Evolutionary conservation across 2,797 vertebrate species (phyloP).

Genomic region (Poliocrania exsul): DNA sequence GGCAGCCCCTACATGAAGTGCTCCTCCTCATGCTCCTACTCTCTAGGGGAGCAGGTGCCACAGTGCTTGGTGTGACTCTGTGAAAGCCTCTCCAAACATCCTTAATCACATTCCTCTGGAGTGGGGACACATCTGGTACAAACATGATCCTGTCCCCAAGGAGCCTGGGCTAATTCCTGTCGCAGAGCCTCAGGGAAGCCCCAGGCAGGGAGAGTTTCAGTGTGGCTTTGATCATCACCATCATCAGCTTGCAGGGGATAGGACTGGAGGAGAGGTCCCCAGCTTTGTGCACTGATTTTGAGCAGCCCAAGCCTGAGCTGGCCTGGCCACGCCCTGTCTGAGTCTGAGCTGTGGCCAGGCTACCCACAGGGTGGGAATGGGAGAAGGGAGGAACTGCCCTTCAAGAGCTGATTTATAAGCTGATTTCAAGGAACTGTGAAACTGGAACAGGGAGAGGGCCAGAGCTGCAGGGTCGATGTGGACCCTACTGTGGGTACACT

Average conservation of each 20-base stretch:
- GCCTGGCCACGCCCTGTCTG: not conserved
- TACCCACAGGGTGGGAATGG: not conserved
- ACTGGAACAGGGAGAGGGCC: not conserved
- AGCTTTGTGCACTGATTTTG: not conserved
- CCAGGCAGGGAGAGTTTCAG: accelerated
- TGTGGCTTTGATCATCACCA: not conserved
- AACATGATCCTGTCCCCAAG: slow-evolving; percentile 47
- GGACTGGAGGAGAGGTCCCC: not conserved
- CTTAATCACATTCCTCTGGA: slow-evolving; percentile 65
- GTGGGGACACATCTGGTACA: slow-evolving; percentile 63
- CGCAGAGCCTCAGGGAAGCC: not conserved
- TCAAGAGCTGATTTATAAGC: not conserved
- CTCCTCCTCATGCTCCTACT: not conserved
- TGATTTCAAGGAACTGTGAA: not conserved
- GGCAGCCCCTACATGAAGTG: not conserved
- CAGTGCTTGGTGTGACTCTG: not conserved
- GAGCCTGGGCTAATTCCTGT: slow-evolving; percentile 28
- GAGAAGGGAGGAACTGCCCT: not conserved
- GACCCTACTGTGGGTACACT: not conserved
- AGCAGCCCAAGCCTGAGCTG: not conserved
- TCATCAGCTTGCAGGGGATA: not conserved
- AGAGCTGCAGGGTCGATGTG: not conserved
- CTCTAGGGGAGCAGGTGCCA: slow-evolving; percentile 6
- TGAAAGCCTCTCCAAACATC: slow-evolving; percentile 10
- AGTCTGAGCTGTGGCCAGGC: not conserved